Base-by-base conservation (phyloP, 2,888 invertebrate genomes). In the Strigamia transsilvanica region DNA sequence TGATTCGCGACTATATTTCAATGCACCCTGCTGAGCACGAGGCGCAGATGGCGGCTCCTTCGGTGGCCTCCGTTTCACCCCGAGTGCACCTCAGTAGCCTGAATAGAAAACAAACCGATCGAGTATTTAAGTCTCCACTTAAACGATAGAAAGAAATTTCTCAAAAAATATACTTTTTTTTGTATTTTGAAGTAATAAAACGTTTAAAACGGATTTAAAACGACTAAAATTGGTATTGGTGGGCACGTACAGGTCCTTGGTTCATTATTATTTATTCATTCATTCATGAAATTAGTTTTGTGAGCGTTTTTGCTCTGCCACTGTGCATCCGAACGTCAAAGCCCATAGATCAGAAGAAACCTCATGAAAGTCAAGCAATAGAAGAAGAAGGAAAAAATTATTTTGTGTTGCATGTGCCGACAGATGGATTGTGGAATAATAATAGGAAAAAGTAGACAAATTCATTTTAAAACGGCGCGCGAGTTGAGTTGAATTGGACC, bases 271-370 rank as follows among this genome's bases (percentile, higher is more conserved):
- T 61, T 61, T 61, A 61, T 61, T 61, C 61, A 61, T 61, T 18
- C 61, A 61, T 61, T 61, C 61, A 61, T 61, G 23, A 61, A 61
- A 61, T 61, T 61, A 61, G 61, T 23, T 61, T 61, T 61, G 21
- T 61, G 61, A 61, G 61, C 61, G n/a, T 61, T 61, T 61, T 56
- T 61, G 1, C 46, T 46, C 46, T 61, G 61, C 61, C 61, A 61
- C 61, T 61, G 61, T 61, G 61, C 61, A 61, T 4, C 18, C 61
- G 61, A 46, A 23, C 61, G 21, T 61, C 61, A 23, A 61, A 61
- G 23, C 61, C 10, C 61, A 61, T 23, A 61, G 61, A 61, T 61
- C 61, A 61, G 61, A 61, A 21, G 2, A 12, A 10, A 18, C 18
- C 61, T 23, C 61, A 61, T 61, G 23, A 61, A 61, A 61, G 23